Conservation (phyloP, 2,113 vertebrate species). For the Carettochelys insculpta region DNA sequence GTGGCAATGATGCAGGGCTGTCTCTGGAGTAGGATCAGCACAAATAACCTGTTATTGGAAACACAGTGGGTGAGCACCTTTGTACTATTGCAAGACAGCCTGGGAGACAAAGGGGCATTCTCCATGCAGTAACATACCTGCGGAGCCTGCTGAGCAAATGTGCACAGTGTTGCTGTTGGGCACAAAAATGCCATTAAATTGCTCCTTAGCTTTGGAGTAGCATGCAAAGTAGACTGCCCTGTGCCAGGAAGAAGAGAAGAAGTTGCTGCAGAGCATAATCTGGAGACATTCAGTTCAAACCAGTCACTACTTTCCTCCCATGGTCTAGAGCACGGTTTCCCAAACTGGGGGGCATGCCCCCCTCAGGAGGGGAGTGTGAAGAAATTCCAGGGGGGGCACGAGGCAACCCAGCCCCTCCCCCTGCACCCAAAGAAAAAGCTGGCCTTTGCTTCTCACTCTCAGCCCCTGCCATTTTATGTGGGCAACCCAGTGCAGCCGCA, state of each 20-base stretch:
- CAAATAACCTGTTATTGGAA: background rate
- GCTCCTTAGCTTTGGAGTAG: conserved; percentile 95
- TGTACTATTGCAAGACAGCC: background rate
- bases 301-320: background rate
- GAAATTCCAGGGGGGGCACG: too few relatives aligned
- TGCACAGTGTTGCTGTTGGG: conserved; percentile 93
- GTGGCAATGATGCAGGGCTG: background rate
- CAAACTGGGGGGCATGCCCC: too few relatives aligned
- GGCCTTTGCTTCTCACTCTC: too few relatives aligned
- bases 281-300: background rate
- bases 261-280: background rate
- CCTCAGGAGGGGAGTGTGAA: too few relatives aligned
- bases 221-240: conserved; percentile 97
- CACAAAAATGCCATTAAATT: conserved; percentile 89
- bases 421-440: too few relatives aligned
- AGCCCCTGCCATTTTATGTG: too few relatives aligned
- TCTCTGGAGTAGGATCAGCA: background rate
- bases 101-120: background rate
- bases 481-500: too few relatives aligned
- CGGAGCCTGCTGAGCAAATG: conserved; percentile 91
- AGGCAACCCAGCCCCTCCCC: too few relatives aligned
- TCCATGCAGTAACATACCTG: conserved; percentile 81
- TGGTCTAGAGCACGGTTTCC: too few relatives aligned
- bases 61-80: background rate
- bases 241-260: conserved; percentile 43